These are phyloP conservation scores for Aphyosemion australe DNA, from an alignment of 2,113 vertebrate genomes.

Conservation along the genomic window DNA sequence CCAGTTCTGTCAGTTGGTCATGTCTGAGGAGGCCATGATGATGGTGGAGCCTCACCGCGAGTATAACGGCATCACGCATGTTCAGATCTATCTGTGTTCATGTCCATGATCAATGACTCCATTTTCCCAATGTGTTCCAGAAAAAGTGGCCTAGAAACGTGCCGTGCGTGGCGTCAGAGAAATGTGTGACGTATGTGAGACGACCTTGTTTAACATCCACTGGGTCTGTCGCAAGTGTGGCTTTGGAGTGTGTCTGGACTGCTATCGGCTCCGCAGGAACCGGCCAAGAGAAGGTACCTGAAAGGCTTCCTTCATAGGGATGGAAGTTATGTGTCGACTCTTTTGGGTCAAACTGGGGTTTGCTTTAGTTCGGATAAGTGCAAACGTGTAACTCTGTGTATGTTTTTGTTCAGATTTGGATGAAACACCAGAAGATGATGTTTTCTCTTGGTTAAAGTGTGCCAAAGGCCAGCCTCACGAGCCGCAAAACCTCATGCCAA, in stretches of 20 bases:
- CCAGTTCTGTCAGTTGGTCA: conserved; percentile 98
- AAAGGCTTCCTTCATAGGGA: background rate
- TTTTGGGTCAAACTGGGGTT: too few relatives aligned
- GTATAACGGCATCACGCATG: conserved; percentile 42
- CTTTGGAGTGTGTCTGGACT: conserved; percentile 97
- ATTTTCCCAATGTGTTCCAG: conserved; percentile 66
- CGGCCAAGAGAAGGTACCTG: conserved; percentile 89
- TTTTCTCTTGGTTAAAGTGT: conserved; percentile 98
- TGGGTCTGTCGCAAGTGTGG: conserved; percentile 99
- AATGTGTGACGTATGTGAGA: conserved; percentile 99
- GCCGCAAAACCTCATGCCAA: conserved; percentile 98
- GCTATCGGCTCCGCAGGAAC: conserved; percentile 93
- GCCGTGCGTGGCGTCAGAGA: conserved; percentile 95
- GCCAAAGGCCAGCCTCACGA: conserved; percentile 98
- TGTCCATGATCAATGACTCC: too few relatives aligned
- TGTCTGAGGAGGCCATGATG: conserved; percentile 99
- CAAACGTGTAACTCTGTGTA: background rate
- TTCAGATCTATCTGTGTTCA: too few relatives aligned
- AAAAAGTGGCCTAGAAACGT: conserved; percentile 98
- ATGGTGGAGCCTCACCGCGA: conserved; percentile 99
- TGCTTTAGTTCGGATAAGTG: background rate
- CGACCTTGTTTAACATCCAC: conserved; percentile 97
- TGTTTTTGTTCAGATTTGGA: conserved; percentile 82
- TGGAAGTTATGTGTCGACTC: background rate
- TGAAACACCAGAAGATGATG: conserved; percentile 92